Percentiles rank a stretch among this genome's conserved stretches.
Conservation (phyloP, 2,888 invertebrate species). For the Sarcophaga caerulescens region DNA sequence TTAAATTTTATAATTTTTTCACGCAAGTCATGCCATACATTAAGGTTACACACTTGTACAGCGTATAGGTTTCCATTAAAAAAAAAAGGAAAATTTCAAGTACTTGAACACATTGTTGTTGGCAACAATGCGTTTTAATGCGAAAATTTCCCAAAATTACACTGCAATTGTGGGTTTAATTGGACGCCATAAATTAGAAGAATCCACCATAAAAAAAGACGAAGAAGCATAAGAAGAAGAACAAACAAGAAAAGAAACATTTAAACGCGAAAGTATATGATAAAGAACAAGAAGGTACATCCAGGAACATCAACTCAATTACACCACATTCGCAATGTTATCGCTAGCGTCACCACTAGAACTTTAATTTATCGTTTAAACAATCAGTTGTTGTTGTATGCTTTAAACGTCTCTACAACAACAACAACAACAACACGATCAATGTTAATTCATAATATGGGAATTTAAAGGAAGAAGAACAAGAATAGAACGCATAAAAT, state of each 20-base stretch:
- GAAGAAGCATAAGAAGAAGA: too few relatives aligned
- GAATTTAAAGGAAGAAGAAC: background rate
- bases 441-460: conserved; percentile 5
- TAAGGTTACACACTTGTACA: too few relatives aligned
- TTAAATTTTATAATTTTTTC: background rate
- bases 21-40: background rate
- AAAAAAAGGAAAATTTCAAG: background rate
- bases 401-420: too few relatives aligned
- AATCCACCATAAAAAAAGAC: too few relatives aligned
- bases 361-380: background rate
- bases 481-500: conserved; percentile 64
- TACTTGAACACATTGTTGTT: background rate
- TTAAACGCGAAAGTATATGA: background rate
- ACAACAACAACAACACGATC: too few relatives aligned
- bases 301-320: background rate
- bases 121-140: background rate
- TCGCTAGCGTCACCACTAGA: background rate
- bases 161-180: background rate
- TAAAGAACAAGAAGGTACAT: background rate
- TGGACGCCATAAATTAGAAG: background rate
- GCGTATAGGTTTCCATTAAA: background rate
- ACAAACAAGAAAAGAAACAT: background rate
- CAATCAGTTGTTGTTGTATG: background rate
- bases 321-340: background rate
- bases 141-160: background rate